Percentiles rank a stretch among this genome's conserved stretches.
Evolutionary conservation across 2,888 invertebrate genomes (phyloP).

Genomic region (Metalampra italica): DNA sequence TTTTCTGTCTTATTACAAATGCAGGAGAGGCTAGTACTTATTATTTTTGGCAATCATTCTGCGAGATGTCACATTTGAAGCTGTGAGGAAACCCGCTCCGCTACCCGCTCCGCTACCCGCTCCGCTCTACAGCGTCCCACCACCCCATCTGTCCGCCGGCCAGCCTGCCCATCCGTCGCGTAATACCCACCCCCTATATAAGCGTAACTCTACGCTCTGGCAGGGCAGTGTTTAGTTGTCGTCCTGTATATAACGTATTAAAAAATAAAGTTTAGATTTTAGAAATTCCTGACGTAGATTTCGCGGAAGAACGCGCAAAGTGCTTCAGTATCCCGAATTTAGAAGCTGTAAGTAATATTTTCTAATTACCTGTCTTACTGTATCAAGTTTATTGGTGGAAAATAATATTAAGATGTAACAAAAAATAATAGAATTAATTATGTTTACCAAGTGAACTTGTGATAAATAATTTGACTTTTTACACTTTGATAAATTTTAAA

Average conservation of each 20-base stretch:
- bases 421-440: too few relatives aligned
- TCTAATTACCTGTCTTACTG: too few relatives aligned
- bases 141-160: conserved; percentile 21
- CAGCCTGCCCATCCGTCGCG: conserved; percentile 26
- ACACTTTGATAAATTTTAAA: too few relatives aligned
- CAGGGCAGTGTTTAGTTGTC: conserved; percentile 41
- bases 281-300: neutral
- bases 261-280: neutral
- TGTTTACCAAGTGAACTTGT: too few relatives aligned
- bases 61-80: too few relatives aligned
- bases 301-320: neutral
- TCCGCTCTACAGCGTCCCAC: conserved; percentile 15
- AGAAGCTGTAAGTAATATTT: neutral
- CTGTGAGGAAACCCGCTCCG: too few relatives aligned
- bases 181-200: conserved; percentile 51
- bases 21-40: too few relatives aligned
- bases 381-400: too few relatives aligned
- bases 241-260: conserved; percentile 25
- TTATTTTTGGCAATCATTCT: too few relatives aligned
- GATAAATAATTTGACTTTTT: too few relatives aligned
- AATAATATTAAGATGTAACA: too few relatives aligned
- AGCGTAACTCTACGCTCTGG: conserved; percentile 33
- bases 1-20: too few relatives aligned
- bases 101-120: conserved; percentile 12
- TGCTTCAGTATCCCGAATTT: neutral